phyloP scores from a whole-genome alignment of 2,797 vertebrate species.

The Rachycentron canadum region DNA sequence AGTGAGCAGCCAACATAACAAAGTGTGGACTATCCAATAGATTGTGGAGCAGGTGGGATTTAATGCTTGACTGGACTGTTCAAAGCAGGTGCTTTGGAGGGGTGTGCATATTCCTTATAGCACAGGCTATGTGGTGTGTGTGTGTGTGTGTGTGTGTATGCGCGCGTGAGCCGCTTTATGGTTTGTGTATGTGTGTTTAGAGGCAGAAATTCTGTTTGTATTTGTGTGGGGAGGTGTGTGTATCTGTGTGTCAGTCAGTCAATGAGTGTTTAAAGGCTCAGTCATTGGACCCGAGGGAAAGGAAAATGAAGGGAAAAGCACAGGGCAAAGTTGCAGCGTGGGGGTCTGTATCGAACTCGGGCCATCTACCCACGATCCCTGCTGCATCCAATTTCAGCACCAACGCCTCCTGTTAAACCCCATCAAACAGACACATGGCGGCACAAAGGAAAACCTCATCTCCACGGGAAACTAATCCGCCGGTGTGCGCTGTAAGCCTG shows the following conservation, averaged over 20 bases:
- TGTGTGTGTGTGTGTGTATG: constrained; percentile 27
- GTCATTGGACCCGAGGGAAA: constrained; percentile 69
- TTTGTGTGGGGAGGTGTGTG: constrained; percentile 48
- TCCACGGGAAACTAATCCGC: constrained; percentile 99
- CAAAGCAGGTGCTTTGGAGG: constrained; percentile 58
- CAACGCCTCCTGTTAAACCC: constrained; percentile 98
- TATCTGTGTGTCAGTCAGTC: constrained; percentile 53
- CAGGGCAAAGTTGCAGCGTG: constrained; percentile 88
- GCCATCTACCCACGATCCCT: constrained; percentile 96
- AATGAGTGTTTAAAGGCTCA: constrained; percentile 71
- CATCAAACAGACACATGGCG: constrained; percentile 98
- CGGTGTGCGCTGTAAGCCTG: constrained; percentile 97
- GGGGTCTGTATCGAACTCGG: constrained; percentile 95
- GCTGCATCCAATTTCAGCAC: constrained; percentile 99
- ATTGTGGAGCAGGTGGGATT: constrained; percentile 68
- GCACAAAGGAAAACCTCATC: constrained; percentile 99
- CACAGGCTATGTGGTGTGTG: constrained; percentile 16
- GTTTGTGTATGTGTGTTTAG: constrained; percentile 26
- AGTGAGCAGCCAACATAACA: constrained; percentile 47
- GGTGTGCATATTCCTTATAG: constrained; percentile 48
- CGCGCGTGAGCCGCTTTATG: constrained; percentile 8
- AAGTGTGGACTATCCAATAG: constrained; percentile 56
- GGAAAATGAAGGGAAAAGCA: constrained; percentile 73
- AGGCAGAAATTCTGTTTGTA: constrained; percentile 31
- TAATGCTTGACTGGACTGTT: constrained; percentile 61